These are phyloP conservation scores for Congeria kusceri DNA, from an alignment of 2,888 invertebrate species.

Conservation along the genomic window DNA sequence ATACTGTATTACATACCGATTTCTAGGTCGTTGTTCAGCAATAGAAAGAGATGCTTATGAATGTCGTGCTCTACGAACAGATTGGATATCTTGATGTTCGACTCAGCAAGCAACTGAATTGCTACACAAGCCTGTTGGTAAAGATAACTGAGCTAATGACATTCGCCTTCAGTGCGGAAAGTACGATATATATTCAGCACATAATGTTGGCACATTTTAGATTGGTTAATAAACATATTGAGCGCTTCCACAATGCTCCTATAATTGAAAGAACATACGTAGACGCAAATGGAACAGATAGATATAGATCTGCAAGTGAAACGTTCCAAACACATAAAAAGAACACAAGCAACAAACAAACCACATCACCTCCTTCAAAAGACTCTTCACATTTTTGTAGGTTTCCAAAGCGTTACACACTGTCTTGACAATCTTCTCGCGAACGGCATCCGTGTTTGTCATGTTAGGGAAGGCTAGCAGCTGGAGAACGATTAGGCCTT, in stretches of 20 bases:
- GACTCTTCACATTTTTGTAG: constrained; percentile 61
- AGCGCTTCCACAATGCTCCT: no score
- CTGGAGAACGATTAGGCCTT: constrained; percentile 80
- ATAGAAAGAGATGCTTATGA: constrained; percentile 74
- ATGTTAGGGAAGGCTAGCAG: constrained; percentile 69
- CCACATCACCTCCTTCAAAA: constrained; percentile 79
- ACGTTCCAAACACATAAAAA: neutral
- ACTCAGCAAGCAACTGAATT: constrained; percentile 78
- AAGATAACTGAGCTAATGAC: no score
- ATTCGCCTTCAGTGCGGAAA: no score
- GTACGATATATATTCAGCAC: no score
- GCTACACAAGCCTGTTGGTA: constrained; percentile 78
- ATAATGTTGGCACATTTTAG: no score
- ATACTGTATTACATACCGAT: constrained; percentile 64
- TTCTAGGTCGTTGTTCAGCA: constrained; percentile 70
- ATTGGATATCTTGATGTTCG: constrained; percentile 63
- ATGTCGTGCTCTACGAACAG: constrained; percentile 62
- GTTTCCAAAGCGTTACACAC: constrained; percentile 70
- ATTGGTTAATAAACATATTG: no score
- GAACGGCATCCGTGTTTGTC: constrained; percentile 53
- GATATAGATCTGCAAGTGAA: no score
- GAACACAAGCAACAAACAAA: no score
- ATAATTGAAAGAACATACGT: no score
- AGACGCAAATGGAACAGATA: no score
- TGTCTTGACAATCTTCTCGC: constrained; percentile 63